Base-by-base conservation (phyloP, 2,797 vertebrate species). In the Lutjanus campechanus region DNA sequence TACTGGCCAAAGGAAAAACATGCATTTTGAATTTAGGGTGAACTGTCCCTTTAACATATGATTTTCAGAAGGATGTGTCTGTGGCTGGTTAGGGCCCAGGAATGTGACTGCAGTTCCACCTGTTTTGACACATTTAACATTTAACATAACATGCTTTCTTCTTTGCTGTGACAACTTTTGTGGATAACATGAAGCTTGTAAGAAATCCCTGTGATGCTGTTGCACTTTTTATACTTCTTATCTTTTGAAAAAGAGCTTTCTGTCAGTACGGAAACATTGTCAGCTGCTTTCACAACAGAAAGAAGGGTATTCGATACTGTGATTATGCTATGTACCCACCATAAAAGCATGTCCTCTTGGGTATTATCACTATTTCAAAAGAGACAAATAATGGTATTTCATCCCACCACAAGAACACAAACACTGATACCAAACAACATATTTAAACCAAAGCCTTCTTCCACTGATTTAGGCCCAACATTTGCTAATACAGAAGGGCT, bases 81-180 rank as follows among this genome's bases (percentile, higher is more conserved):
- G 46, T 5, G 55, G 40, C 63, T 76, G n/a, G 8, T 53, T 46
- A 22, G 20, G 13, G n/a, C 50, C 40, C 8, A 72, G 59, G 22
- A 66, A 73, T 49, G 50, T 36, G 13, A 69, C 40, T 43, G 29
- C 63, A 69, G 51, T 54, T 72, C 59, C 60, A 82, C 68, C 77
- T 67, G 70, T 59, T 62, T 63, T 69, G 66, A 73, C 74, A 73
- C 76, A 36, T 36, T 67, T 77, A 47, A 69, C 7, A 64, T 81
- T 79, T 61, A 76, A 68, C 25, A 55, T 61, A 65, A 20, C 69
- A 66, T 3, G 8, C 8, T 49, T 36, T 55, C 8, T 20, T 40
- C 29, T 19, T 49, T 54, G 46, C 56, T 9, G 50, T 43, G 55
- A 41, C 58, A 62, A 19, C 17, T 63, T 3, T 55, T 51, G 15